Conservation (phyloP, 2,113 vertebrate species). For the Psettodes erumei region DNA sequence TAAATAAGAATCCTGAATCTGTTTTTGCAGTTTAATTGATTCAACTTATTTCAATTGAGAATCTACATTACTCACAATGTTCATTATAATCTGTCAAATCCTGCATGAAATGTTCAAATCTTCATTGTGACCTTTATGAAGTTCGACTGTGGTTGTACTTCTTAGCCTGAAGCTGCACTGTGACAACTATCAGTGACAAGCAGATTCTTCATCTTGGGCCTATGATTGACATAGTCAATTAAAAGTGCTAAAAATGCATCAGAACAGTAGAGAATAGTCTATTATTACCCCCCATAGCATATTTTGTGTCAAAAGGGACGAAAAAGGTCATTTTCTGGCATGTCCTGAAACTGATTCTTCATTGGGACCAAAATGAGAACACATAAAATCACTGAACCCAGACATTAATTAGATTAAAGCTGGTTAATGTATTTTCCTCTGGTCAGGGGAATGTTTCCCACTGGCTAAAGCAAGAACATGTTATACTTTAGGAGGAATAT, state of each 20-base stretch:
- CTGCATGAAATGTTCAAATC: conserved; percentile 28
- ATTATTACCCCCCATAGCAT: too few relatives aligned
- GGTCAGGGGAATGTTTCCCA: conserved; percentile 21
- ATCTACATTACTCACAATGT: conserved; percentile 11
- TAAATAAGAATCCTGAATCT: neutral
- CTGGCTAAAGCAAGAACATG: conserved; percentile 11
- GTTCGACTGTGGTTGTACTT: conserved; percentile 21
- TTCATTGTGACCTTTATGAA: conserved; percentile 20
- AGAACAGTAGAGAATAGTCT: too few relatives aligned
- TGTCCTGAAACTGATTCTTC: too few relatives aligned
- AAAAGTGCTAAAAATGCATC: too few relatives aligned
- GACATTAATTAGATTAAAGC: conserved; percentile 49
- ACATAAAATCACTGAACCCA: conserved; percentile 48
- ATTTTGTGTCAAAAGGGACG: too few relatives aligned
- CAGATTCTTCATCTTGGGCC: conserved; percentile 15
- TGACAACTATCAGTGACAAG: conserved; percentile 12
- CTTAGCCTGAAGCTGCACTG: conserved; percentile 1
- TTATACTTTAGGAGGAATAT: conserved; percentile 3
- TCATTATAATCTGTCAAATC: conserved; percentile 26
- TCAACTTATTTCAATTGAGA: conserved; percentile 17
- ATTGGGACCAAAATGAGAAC: conserved; percentile 43
- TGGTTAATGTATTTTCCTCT: conserved; percentile 25
- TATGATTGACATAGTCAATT: too few relatives aligned
- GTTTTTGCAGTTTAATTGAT: conserved; percentile 35
- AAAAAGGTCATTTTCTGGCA: too few relatives aligned